Evolutionary conservation across 2,888 invertebrate species (phyloP).

Genomic region (Galerucella calmariensis): DNA sequence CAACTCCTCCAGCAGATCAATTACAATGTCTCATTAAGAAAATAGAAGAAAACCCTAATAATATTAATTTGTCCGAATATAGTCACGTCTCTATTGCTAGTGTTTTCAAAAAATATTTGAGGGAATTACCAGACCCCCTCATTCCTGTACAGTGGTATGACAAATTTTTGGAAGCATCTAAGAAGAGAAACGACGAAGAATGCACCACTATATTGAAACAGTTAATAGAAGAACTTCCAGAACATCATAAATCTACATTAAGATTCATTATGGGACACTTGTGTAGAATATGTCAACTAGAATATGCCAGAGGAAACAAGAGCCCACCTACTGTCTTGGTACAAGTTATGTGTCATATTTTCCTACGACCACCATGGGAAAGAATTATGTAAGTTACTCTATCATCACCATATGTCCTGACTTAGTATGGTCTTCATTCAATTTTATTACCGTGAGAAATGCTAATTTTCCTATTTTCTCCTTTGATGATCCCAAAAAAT

Average conservation of each 20-base stretch:
- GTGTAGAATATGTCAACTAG: conserved; percentile 76
- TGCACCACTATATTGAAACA: conserved; percentile 68
- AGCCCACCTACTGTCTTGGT: conserved; percentile 76
- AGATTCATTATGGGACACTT: conserved; percentile 77
- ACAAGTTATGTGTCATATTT: conserved; percentile 78
- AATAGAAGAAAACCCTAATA: conserved; percentile 64
- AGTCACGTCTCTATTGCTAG: conserved; percentile 70
- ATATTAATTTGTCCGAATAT: conserved; percentile 65
- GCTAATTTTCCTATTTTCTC: no score
- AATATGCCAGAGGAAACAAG: conserved; percentile 72
- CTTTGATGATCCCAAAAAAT: background rate
- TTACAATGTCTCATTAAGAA: conserved; percentile 69
- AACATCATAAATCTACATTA: conserved; percentile 73
- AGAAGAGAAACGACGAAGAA: conserved; percentile 66
- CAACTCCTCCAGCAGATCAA: conserved; percentile 71
- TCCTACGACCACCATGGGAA: conserved; percentile 81
- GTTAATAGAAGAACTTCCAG: conserved; percentile 72
- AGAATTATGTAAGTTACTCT: conserved; percentile 73
- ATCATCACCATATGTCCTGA: no score
- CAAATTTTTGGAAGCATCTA: conserved; percentile 71
- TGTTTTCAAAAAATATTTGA: conserved; percentile 76
- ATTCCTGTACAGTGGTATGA: conserved; percentile 81
- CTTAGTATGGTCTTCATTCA: no score
- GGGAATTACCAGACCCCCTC: conserved; percentile 80
- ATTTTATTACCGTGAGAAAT: no score